Base-by-base conservation (phyloP, 1,140 invertebrate genomes). In the Drosophila pectinifera region DNA sequence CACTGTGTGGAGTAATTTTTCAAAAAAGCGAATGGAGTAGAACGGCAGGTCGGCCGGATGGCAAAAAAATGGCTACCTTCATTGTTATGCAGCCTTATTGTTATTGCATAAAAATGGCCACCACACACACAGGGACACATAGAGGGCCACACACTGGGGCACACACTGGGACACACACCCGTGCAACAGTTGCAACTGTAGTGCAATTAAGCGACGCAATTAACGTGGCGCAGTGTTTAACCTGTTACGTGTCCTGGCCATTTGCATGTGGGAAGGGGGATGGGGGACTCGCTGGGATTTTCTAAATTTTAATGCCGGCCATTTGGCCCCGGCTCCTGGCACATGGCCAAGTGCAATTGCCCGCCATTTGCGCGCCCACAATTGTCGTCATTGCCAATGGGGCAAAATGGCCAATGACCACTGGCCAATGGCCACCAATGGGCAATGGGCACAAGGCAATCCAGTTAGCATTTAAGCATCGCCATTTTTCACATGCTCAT, bases 51-150 rank as follows among this genome's bases (percentile, higher is more conserved):
- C 13, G 20, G 34, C n/a, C 14, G 31, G 26, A 49, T 24, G 41
- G 38, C 18, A 53, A 49, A 59, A 45, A 55, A 70, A 61, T 22
- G 51, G 59, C 53, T 69, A 62, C 64, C 59, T 67, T 78, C 80
- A 88, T 88, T 90, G 84, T 79, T 83, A 89, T 89, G 80, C 76
- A 84, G 85, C 77, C 68, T 88, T 89, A 88, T 88, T 89, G 84
- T 88, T 88, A 88, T 88, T 88, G 84, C 84, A 88, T 89, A 89
- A 88, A 88, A 88, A 88, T 89, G 43, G 73, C 76, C 54, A 49
- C 4, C 41, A 20, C 20, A 49, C 48, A 62, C 46, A 36, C 51
- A 57, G 42, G 58, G 57, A 69, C 28, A 31, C 28, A 31, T 8
- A 10, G 26, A 26, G 3, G 28, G 1, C 10, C 28, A 16, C 48